Evolutionary conservation across 2,888 invertebrate genomes (phyloP).

Genomic region (Galeopsomyia nigrocyanea): DNA sequence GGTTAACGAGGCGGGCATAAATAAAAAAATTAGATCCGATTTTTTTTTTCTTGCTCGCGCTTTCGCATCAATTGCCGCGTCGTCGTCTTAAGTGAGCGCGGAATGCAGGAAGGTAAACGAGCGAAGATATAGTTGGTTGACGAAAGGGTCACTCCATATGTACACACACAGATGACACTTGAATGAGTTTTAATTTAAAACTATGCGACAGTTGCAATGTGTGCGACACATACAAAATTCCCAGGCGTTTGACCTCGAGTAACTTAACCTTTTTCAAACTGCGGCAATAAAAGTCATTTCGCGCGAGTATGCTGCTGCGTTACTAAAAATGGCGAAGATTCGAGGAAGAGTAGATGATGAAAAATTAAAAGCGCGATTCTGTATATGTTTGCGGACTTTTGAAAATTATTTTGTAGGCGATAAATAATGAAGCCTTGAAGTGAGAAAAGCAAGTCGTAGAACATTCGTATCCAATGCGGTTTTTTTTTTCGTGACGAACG

Average conservation of each 20-base stretch:
- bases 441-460: too few species aligned
- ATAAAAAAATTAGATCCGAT: slow-evolving; percentile 35
- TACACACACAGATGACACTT: not conserved
- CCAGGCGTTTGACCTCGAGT: slow-evolving; percentile 63
- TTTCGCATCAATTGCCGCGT: slow-evolving; percentile 28
- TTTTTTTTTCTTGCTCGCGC: slow-evolving; percentile 22
- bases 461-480: too few species aligned
- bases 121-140: slow-evolving; percentile 9
- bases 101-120: slow-evolving; percentile 25
- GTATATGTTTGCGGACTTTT: too few species aligned
- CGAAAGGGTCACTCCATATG: slow-evolving; percentile 1
- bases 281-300: slow-evolving; percentile 66
- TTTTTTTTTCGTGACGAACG: too few species aligned
- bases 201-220: slow-evolving; percentile 18
- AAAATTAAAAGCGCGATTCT: too few species aligned
- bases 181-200: slow-evolving; percentile 3
- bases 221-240: slow-evolving; percentile 63
- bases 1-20: slow-evolving; percentile 9
- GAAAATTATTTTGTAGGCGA: too few species aligned
- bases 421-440: too few species aligned
- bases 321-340: too few species aligned
- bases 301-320: slow-evolving; percentile 38
- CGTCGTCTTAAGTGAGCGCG: slow-evolving; percentile 36
- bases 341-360: too few species aligned
- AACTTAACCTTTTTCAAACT: slow-evolving; percentile 65